These are phyloP conservation scores for Heliconius charithonia DNA, from an alignment of 2,888 invertebrate genomes.

Conservation along the genomic window DNA sequence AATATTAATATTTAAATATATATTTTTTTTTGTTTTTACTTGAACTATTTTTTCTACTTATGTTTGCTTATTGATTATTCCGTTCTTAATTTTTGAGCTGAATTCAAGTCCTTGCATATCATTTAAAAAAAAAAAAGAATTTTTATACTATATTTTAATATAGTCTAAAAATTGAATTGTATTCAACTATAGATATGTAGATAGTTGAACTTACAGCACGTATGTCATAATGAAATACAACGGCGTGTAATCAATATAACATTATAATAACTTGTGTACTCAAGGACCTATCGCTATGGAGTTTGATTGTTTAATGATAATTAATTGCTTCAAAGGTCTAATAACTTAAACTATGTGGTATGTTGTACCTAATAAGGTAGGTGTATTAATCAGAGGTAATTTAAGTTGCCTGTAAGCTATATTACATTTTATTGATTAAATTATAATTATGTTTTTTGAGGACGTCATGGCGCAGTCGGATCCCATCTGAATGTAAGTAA, in stretches of 20 bases:
- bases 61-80: no score
- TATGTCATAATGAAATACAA: not conserved
- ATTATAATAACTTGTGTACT: conserved; percentile 7
- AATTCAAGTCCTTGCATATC: no score
- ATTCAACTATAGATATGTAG: not conserved
- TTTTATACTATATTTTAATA: not conserved
- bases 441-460: no score
- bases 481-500: no score
- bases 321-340: conserved; percentile 4
- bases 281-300: conserved; percentile 1
- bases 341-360: not conserved
- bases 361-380: not conserved
- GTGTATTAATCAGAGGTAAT: not conserved
- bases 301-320: not conserved
- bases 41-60: no score
- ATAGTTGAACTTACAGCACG: not conserved
- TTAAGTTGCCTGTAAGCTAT: not conserved
- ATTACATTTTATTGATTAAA: no score
- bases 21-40: no score
- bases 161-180: not conserved
- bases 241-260: not conserved
- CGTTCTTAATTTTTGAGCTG: no score
- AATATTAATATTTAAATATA: not conserved
- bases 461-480: no score
- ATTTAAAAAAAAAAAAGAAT: not conserved